phyloP scores from a whole-genome alignment of 2,113 vertebrate species.

The Mus pahari region DNA sequence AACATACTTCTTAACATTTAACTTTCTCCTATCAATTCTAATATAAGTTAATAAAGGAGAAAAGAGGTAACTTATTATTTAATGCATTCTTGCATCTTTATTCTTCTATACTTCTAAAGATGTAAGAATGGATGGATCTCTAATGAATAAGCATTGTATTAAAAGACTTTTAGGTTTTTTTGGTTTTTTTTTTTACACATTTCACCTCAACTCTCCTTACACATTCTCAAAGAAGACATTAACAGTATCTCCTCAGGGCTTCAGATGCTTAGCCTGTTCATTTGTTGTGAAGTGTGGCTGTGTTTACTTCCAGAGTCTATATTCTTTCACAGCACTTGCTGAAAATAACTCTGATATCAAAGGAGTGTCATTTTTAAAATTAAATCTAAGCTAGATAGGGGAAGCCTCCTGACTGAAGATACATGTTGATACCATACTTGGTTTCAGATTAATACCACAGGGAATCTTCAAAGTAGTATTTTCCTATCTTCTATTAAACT shows the following conservation, averaged over 20 bases:
- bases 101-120: not conserved
- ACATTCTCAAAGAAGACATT: not conserved
- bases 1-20: constrained; percentile 33
- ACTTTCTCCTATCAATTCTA: constrained; percentile 11
- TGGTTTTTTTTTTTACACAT: constrained; percentile 20
- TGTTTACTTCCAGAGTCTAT: constrained; percentile 32
- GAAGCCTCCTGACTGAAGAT: not conserved
- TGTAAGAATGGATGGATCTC: not conserved
- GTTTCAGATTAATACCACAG: constrained; percentile 27
- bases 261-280: not conserved
- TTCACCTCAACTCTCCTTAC: not conserved
- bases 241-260: not conserved
- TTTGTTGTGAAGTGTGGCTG: not conserved
- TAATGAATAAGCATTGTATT: not conserved
- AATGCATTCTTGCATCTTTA: not conserved
- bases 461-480: constrained; percentile 41
- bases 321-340: not conserved
- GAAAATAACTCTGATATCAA: constrained; percentile 35
- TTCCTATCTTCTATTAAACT: constrained; percentile 18
- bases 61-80: not conserved
- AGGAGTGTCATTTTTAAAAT: constrained; percentile 25
- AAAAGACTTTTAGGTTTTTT: not conserved
- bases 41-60: not conserved
- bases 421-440: constrained; percentile 37
- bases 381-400: not conserved